Percentiles rank a stretch among this genome's conserved stretches.
phyloP scores from a whole-genome alignment of 2,113 vertebrate genomes.

The Pyrgilauda ruficollis region DNA sequence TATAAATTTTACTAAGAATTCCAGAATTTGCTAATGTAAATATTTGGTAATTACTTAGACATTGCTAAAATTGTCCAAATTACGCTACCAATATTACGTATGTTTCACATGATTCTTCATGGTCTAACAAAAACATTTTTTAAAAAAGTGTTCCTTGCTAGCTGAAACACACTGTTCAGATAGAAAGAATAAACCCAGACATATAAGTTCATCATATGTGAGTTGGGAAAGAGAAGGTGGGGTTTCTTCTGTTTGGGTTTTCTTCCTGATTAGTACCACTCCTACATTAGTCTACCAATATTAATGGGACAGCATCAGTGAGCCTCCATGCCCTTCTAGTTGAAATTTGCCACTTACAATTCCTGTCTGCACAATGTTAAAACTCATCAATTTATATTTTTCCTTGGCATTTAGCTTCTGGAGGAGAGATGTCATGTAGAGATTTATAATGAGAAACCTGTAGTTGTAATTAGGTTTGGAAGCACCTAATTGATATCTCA shows the following conservation, averaged over 20 bases:
- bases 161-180: neutral
- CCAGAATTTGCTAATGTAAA: neutral
- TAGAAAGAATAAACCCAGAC: neutral
- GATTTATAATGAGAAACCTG: neutral
- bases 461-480: neutral
- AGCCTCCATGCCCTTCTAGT: neutral
- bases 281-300: neutral
- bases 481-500: neutral
- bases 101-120: neutral
- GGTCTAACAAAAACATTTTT: neutral
- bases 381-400: neutral
- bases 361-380: neutral
- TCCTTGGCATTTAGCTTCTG: neutral
- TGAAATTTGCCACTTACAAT: neutral
- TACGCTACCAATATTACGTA: neutral
- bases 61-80: neutral
- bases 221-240: rapidly evolving
- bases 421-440: neutral
- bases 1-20: neutral
- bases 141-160: neutral
- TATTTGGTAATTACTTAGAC: neutral
- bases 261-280: neutral
- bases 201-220: neutral
- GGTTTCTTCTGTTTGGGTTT: neutral
- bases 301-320: neutral